Base-by-base conservation (phyloP, 2,113 vertebrate genomes). In the Choloepus hoffmanni region DNA sequence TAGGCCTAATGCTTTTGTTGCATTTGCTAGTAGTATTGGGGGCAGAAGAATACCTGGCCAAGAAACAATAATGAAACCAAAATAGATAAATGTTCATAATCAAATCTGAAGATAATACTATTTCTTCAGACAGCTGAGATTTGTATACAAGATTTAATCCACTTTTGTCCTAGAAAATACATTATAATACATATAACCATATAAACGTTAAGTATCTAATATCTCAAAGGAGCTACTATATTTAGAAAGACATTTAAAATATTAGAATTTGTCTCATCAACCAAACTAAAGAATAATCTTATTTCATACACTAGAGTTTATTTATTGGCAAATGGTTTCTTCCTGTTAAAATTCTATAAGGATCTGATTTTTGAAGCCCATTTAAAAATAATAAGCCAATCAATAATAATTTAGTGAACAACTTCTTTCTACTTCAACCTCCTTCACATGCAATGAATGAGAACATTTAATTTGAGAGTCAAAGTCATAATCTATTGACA, bases 321-420 rank as follows among this genome's bases (percentile, higher is more conserved):
- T 94, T 91, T 91, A 96, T 53, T 93, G 68, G 24, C 43, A 89
- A 91, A 89, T 83, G 63, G 2, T 82, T 92, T 94, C 70, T 63
- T 85, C 15, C 23, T 76, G 12, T 90, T 58, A 91, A 92, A 96
- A 83, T 77, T 81, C 43, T 87, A 33, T 81, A 74, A 85, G 19
- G 18, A 74, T 63, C 21, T 93, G 48, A 55, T 55, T 95, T 92
- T 90, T 30, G 73, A 85, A 50, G 26, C 24, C 36, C 84, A 72
- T 36, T 88, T 67, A 85, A 87, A 77, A 91, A 68, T 93, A 89
- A 92, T 50, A 93, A 18, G 5, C 10, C 77, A 89, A 70, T 92
- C 82, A 85, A 83, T 78, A 90, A 74, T 86, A 78, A 82, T 93
- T 92, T 85, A 89, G 18, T 85, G 18, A 84, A 79, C 33, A 36